Evolutionary conservation across 2,113 vertebrate genomes (phyloP), one percentile per base, ranked within the genome.

Genomic region (Otus sunia): DNA sequence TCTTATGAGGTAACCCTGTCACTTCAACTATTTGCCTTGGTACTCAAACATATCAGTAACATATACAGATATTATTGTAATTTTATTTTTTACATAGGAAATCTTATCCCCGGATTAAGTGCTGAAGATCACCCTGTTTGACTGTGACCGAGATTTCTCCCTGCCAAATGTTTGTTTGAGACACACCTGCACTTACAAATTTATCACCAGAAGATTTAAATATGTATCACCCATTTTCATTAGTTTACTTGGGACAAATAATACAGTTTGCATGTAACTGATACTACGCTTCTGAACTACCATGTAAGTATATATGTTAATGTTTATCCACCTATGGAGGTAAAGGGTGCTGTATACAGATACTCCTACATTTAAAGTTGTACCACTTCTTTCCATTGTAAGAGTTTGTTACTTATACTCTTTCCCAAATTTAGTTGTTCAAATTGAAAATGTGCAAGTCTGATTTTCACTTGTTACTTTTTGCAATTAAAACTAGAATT

Each of bases 231-330:
- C 34, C 20, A 29, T 87, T 96, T 92, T 94, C 15, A 67, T 91
- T 79, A 72, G 83, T 95, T 96, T 92, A 56, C 92, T 92, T 94
- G 63, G 37, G 55, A 74, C 86, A 96, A 95, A 96, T 95, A 80
- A 80, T 94, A 73, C 7, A 25, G 9, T 93, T 92, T 90, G 34
- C 0, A 1, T 69, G 75, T 83, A 69, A 67, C 82, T 88, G 90
- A 94, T 96, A 92, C 43, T 94, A 88, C 83, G 32, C 27, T 79
- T 69, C 45, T 86, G 90, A 90, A 55, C 52, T 79, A 17, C n/a
- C 32, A 45, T 5, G 12, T 88, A 36, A 81, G 55, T 92, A 34
- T 62, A 29, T 36, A 64, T 1, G 9, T 60, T 71, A 71, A 91
- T 72, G 34, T 81, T 92, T 96, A 64, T 87, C 27, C 53, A 85